These are phyloP conservation scores for Hirtodrosophila alboralis DNA, from an alignment of 2,888 invertebrate genomes.

Conservation along the genomic window DNA sequence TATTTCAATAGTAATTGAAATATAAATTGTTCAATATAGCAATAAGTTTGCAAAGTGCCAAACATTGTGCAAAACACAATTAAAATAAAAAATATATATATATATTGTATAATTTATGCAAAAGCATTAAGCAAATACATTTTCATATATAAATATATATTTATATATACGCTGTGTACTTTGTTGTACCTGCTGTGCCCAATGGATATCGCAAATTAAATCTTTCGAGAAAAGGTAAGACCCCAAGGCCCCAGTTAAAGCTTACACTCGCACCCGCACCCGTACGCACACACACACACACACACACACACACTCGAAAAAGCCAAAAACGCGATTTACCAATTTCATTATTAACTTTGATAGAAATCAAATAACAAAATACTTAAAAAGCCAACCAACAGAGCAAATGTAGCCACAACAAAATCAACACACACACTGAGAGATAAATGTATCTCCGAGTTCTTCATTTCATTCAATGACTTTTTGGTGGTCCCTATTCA, in stretches of 20 bases:
- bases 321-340: conserved; percentile 62
- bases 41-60: conserved; percentile 54
- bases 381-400: conserved; percentile 64
- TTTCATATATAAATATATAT: conserved; percentile 8
- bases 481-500: conserved; percentile 78
- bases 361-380: conserved; percentile 77
- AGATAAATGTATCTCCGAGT: conserved; percentile 61
- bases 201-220: conserved; percentile 76
- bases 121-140: conserved; percentile 37
- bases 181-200: conserved; percentile 45
- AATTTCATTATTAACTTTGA: conserved; percentile 78
- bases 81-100: conserved; percentile 33
- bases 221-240: conserved; percentile 70
- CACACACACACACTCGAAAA: conserved; percentile 7
- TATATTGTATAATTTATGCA: conserved; percentile 52
- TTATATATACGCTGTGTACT: conserved; percentile 19
- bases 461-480: conserved; percentile 79
- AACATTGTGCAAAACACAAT: conserved; percentile 64
- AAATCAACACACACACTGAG: conserved; percentile 26
- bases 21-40: conserved; percentile 43
- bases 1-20: conserved; percentile 52
- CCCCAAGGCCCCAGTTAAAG: conserved; percentile 55
- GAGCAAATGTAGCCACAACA: conserved; percentile 48
- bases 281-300: conserved; percentile 23
- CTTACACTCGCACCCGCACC: conserved; percentile 33